Percentiles rank a stretch among this genome's conserved stretches.
Conservation (phyloP, 2,113 vertebrate genomes). For the Garra rufa region DNA sequence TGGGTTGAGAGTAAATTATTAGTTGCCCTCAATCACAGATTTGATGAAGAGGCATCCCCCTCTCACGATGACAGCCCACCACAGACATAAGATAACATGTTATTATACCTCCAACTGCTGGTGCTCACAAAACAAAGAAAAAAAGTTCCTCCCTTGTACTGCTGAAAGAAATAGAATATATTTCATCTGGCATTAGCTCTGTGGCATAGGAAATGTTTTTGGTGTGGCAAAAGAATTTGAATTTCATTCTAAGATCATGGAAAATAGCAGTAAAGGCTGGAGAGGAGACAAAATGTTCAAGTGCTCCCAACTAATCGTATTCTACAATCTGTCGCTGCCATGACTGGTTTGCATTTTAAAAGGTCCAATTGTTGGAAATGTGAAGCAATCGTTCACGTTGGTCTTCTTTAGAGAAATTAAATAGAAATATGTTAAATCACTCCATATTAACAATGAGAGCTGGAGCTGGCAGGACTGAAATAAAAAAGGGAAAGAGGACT, state of each 20-base stretch:
- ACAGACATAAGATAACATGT: conserved; percentile 36
- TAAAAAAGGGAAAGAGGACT: conserved; percentile 45
- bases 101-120: conserved; percentile 31
- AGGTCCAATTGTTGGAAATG: conserved; percentile 21
- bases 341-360: conserved; percentile 68
- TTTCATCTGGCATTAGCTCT: conserved; percentile 62
- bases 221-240: conserved; percentile 65
- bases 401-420: conserved; percentile 59
- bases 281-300: conserved; percentile 65
- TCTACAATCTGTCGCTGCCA: conserved; percentile 59
- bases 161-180: conserved; percentile 55
- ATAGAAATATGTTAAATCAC: conserved; percentile 59
- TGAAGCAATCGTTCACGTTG: not conserved
- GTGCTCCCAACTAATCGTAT: conserved; percentile 61
- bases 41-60: conserved; percentile 19
- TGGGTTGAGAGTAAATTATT: conserved; percentile 4
- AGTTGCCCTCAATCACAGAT: conserved; percentile 6
- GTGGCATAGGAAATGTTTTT: conserved; percentile 67
- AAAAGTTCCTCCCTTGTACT: conserved; percentile 31
- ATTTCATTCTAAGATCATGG: conserved; percentile 66
- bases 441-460: conserved; percentile 66
- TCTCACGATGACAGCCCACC: conserved; percentile 20
- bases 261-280: conserved; percentile 72
- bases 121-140: conserved; percentile 23
- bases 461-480: conserved; percentile 60